Conservation (phyloP, 2,113 vertebrate genomes). For the Psittacara wagleri region DNA sequence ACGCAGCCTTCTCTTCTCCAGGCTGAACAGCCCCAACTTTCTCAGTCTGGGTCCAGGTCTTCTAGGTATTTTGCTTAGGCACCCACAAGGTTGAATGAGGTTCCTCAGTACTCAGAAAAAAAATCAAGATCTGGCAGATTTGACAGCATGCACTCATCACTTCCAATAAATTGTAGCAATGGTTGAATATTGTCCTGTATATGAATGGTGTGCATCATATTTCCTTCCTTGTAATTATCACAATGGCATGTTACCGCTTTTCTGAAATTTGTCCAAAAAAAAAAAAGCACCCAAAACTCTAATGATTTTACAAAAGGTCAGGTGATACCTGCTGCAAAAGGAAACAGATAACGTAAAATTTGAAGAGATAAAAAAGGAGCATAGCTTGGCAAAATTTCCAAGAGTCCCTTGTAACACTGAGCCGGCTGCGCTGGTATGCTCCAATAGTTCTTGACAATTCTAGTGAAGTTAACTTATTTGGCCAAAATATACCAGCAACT, state of each 20-base stretch:
- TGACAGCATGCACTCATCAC: background rate
- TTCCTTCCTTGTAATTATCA: background rate
- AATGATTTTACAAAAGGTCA: background rate
- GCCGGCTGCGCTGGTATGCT: background rate
- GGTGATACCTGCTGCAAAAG: background rate
- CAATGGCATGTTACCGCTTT: background rate
- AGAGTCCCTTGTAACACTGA: background rate
- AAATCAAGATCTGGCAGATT: background rate
- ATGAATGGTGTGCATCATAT: background rate
- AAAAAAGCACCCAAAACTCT: background rate
- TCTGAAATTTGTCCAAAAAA: background rate
- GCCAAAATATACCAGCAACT: background rate
- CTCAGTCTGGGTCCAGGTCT: background rate
- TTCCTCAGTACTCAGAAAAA: background rate
- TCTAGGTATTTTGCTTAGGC: background rate
- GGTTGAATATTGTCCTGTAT: background rate
- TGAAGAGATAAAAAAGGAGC: background rate
- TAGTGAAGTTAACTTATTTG: background rate
- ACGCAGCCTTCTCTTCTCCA: too few species aligned
- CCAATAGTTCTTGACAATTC: background rate
- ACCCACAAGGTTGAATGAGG: background rate
- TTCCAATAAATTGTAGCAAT: background rate
- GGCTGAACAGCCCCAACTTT: too few species aligned
- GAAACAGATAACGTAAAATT: background rate
- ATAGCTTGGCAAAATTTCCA: background rate